Conservation (phyloP, 2,797 vertebrate species). For the Chelmon rostratus region DNA sequence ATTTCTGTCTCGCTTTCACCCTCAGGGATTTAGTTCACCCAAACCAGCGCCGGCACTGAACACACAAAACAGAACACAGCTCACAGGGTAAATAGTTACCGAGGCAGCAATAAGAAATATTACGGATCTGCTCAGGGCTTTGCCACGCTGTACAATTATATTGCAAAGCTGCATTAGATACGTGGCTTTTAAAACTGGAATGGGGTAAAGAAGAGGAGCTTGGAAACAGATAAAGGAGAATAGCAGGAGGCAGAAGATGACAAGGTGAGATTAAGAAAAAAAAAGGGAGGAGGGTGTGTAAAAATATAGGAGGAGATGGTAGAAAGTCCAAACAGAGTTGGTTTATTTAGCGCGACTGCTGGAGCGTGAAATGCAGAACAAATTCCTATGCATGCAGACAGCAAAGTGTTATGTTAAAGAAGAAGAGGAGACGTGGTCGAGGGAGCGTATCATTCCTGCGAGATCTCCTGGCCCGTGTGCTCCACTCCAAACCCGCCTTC, state of each 20-base stretch:
- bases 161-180: conserved; percentile 18
- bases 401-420: conserved; percentile 27
- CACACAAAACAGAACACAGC: conserved; percentile 45
- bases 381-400: conserved; percentile 20
- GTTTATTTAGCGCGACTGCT: conserved; percentile 26
- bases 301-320: conserved; percentile 21
- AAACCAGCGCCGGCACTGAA: conserved; percentile 16
- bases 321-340: not conserved
- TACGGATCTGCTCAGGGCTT: conserved; percentile 49
- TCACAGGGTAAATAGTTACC: conserved; percentile 52
- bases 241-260: not conserved
- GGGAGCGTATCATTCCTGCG: conserved; percentile 1
- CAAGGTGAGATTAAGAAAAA: conserved; percentile 10
- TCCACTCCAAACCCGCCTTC: not conserved
- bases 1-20: conserved; percentile 32
- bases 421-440: not conserved
- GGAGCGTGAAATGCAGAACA: conserved; percentile 58
- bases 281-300: not conserved
- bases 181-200: conserved; percentile 32
- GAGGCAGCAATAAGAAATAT: conserved; percentile 60
- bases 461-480: conserved; percentile 29
- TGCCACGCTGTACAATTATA: conserved; percentile 27
- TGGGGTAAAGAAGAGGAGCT: conserved; percentile 24
- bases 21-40: conserved; percentile 39
- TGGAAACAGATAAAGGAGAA: conserved; percentile 8